These are phyloP conservation scores for Andrena praecox DNA, from an alignment of 2,888 invertebrate species.

Conservation along the genomic window DNA sequence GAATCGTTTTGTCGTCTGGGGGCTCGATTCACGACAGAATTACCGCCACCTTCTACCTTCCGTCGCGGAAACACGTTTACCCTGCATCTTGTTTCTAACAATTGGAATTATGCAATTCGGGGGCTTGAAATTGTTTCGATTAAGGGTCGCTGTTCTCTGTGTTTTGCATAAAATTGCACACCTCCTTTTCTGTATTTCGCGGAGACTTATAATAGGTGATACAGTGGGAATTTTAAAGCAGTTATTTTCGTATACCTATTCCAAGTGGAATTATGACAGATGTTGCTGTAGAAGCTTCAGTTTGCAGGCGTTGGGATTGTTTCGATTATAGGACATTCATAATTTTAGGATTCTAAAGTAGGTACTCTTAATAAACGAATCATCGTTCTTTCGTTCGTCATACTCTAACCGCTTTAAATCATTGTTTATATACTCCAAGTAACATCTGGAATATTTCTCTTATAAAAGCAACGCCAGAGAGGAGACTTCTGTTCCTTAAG, in stretches of 20 bases:
- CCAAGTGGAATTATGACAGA: not conserved
- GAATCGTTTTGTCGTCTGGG: slow-evolving; percentile 26
- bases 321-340: not conserved
- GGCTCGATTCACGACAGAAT: slow-evolving; percentile 34
- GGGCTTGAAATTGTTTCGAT: not conserved
- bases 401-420: too few species aligned
- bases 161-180: not conserved
- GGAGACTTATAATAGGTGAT: not conserved
- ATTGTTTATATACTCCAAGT: too few species aligned
- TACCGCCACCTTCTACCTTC: slow-evolving; percentile 15
- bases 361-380: too few species aligned
- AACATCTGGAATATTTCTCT: too few species aligned
- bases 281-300: not conserved
- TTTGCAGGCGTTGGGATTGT: not conserved
- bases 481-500: not conserved
- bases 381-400: too few species aligned
- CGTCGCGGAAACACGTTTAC: not conserved
- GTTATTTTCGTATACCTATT: not conserved
- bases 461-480: not conserved
- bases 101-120: not conserved
- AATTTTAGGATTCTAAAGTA: not conserved
- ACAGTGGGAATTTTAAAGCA: not conserved
- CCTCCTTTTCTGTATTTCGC: not conserved
- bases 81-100: not conserved
- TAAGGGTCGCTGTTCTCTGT: not conserved